Percentiles rank a stretch among this genome's conserved stretches.
Evolutionary conservation across 1,140 invertebrate species (phyloP).

Genomic region (Drosophila sproati): DNA sequence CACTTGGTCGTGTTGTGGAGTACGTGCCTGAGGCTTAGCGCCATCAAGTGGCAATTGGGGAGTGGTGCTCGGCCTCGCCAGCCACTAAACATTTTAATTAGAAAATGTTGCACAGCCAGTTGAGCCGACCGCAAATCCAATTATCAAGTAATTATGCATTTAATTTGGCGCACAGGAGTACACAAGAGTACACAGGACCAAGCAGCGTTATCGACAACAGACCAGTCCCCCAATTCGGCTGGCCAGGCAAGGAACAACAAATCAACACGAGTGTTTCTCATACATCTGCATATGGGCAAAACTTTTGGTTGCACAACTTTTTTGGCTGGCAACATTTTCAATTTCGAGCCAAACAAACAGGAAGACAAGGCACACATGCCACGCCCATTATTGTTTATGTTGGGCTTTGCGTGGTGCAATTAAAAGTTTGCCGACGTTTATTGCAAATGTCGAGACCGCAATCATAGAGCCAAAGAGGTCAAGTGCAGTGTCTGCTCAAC

Average conservation of each 20-base stretch:
- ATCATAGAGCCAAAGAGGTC: constrained; percentile 68
- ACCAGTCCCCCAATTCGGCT: constrained; percentile 43
- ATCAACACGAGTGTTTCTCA: constrained; percentile 33
- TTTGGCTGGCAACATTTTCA: constrained; percentile 53
- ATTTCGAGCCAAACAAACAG: constrained; percentile 51
- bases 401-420: constrained; percentile 52
- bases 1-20: constrained; percentile 20
- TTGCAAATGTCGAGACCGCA: constrained; percentile 72
- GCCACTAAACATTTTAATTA: constrained; percentile 80
- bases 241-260: constrained; percentile 53
- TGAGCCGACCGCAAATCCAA: constrained; percentile 79
- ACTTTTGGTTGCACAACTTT: constrained; percentile 61
- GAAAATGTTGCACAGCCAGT: constrained; percentile 74
- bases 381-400: constrained; percentile 8
- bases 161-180: constrained; percentile 61
- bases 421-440: constrained; percentile 77
- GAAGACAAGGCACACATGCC: constrained; percentile 24
- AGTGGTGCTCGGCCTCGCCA: constrained; percentile 23
- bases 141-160: constrained; percentile 82
- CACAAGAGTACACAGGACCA: background rate
- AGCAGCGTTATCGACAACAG: constrained; percentile 42
- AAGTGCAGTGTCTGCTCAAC: constrained; percentile 56
- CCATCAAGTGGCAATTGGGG: constrained; percentile 41
- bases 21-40: constrained; percentile 47
- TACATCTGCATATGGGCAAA: constrained; percentile 38